phyloP scores from a whole-genome alignment of 2,113 vertebrate genomes.

The Kryptolebias marmoratus region DNA sequence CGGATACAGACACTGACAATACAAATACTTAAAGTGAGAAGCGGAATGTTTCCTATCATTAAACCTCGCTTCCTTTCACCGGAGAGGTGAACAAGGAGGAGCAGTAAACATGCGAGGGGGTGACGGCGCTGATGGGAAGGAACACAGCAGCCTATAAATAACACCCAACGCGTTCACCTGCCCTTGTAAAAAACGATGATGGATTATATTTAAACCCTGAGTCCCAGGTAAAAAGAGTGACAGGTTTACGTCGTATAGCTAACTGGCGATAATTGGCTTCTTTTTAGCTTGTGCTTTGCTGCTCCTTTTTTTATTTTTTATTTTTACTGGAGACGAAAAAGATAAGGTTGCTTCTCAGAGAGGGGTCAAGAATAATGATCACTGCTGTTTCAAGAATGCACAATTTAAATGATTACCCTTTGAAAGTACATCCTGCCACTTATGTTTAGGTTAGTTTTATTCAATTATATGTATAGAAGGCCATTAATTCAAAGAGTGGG shows the following conservation, averaged over 20 bases:
- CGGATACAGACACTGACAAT: constrained; percentile 5
- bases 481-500: too few relatives aligned
- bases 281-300: constrained; percentile 29
- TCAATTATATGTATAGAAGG: too few relatives aligned
- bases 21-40: constrained; percentile 11
- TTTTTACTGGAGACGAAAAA: constrained; percentile 23
- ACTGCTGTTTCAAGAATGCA: constrained; percentile 8
- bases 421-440: neutral
- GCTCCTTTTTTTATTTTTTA: constrained; percentile 20
- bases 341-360: constrained; percentile 37
- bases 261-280: constrained; percentile 63
- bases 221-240: constrained; percentile 65
- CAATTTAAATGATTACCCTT: neutral
- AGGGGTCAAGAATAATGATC: constrained; percentile 15
- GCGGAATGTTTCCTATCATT: constrained; percentile 43
- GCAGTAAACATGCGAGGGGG: constrained; percentile 38
- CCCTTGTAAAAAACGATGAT: constrained; percentile 69
- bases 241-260: constrained; percentile 59
- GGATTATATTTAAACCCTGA: constrained; percentile 69
- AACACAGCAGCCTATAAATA: constrained; percentile 75
- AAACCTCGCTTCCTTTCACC: constrained; percentile 38
- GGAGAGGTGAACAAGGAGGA: constrained; percentile 42
- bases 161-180: constrained; percentile 55
- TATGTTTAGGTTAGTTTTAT: neutral
- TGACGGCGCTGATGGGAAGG: constrained; percentile 66